phyloP scores from a whole-genome alignment of 1,140 invertebrate species.

The Drosophila ercepeae region DNA sequence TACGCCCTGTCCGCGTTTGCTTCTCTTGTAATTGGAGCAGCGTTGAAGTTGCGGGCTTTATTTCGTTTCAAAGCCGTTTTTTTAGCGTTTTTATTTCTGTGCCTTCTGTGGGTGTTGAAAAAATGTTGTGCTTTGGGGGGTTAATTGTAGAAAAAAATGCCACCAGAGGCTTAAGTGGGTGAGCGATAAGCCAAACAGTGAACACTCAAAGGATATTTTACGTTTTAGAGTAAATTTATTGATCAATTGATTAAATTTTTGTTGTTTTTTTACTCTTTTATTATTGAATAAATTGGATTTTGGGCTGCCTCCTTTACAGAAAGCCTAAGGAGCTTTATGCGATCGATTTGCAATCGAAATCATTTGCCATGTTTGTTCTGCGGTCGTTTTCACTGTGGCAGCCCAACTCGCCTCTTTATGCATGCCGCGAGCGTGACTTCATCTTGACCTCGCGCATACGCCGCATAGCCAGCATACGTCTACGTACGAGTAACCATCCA shows the following conservation, averaged over 20 bases:
- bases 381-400: constrained; percentile 36
- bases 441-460: constrained; percentile 72
- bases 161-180: constrained; percentile 22
- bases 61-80: constrained; percentile 32
- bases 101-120: constrained; percentile 66
- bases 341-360: constrained; percentile 29
- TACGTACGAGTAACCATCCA: constrained; percentile 29
- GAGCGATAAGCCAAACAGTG: constrained; percentile 6
- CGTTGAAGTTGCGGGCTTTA: constrained; percentile 35
- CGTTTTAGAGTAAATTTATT: too few relatives aligned
- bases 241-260: background rate
- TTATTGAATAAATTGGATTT: background rate
- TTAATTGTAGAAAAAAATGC: background rate
- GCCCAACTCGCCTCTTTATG: constrained; percentile 17
- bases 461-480: constrained; percentile 34
- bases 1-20: constrained; percentile 57
- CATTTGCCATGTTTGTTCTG: constrained; percentile 31
- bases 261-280: background rate
- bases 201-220: background rate
- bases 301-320: background rate
- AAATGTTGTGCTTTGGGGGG: constrained; percentile 43
- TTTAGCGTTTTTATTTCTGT: background rate
- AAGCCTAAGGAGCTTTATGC: background rate
- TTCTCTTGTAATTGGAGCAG: constrained; percentile 68
- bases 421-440: constrained; percentile 74